These are phyloP conservation scores for Kradibia gibbosae DNA, from an alignment of 1,140 invertebrate genomes.

Conservation along the genomic window DNA sequence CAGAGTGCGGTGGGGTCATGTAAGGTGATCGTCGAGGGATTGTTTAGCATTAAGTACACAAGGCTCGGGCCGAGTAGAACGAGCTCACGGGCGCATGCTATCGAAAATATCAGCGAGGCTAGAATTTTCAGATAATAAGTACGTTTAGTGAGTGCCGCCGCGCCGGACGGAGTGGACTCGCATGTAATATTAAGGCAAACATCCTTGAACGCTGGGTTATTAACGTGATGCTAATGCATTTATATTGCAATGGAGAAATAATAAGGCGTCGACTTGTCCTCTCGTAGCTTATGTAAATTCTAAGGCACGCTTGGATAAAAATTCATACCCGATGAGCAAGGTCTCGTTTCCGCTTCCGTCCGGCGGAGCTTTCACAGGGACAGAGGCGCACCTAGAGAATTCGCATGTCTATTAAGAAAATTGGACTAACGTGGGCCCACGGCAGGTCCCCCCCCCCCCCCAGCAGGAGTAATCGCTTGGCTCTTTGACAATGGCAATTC, in stretches of 20 bases:
- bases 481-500: slow-evolving; percentile 27
- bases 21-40: neutral
- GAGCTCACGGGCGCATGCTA: slow-evolving; percentile 37
- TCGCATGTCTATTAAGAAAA: slow-evolving; percentile 4
- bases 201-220: slow-evolving; percentile 66
- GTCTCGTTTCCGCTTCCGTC: slow-evolving; percentile 58
- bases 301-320: slow-evolving; percentile 65
- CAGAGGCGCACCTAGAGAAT: neutral
- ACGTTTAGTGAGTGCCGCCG: slow-evolving; percentile 22
- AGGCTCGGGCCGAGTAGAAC: neutral
- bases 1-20: neutral
- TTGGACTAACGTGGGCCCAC: neutral
- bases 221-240: slow-evolving; percentile 66
- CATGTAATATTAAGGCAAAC: slow-evolving; percentile 68
- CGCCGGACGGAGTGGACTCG: slow-evolving; percentile 52
- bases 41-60: slow-evolving; percentile 14
- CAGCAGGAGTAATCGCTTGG: slow-evolving; percentile 21
- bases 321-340: slow-evolving; percentile 65
- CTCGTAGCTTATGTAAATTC: slow-evolving; percentile 68
- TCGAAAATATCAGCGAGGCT: slow-evolving; percentile 55
- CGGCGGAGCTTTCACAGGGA: neutral
- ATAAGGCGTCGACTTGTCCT: slow-evolving; percentile 54
- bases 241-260: slow-evolving; percentile 61
- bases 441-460: neutral
- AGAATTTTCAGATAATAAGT: slow-evolving; percentile 30